Evolutionary conservation across 1,140 invertebrate species (phyloP).

Genomic region (Lineus longissimus): DNA sequence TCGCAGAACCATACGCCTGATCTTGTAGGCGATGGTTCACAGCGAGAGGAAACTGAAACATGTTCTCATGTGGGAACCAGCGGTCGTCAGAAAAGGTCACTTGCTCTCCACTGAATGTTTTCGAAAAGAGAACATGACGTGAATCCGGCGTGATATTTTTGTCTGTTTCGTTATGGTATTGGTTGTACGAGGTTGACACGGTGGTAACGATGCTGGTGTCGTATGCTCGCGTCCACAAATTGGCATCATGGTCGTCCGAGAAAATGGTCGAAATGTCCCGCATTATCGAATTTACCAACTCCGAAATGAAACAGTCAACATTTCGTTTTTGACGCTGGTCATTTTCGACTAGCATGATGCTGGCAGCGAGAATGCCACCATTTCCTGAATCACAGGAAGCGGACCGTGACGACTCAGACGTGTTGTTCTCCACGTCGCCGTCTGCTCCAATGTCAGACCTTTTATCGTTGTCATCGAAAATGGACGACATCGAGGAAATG

Average conservation of each 20-base stretch:
- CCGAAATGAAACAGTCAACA: neutral
- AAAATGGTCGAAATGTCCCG: neutral
- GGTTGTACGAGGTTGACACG: neutral
- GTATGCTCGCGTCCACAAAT: neutral
- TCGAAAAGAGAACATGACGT: neutral
- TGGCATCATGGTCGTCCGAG: neutral
- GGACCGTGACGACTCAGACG: neutral
- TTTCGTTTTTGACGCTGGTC: neutral
- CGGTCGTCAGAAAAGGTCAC: neutral
- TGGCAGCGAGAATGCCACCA: neutral
- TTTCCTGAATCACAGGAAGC: neutral
- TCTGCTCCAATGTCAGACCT: neutral
- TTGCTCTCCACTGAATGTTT: neutral
- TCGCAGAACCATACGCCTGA: neutral
- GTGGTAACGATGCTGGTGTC: neutral
- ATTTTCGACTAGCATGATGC: neutral
- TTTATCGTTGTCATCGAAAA: neutral
- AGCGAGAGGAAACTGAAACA: too few species aligned
- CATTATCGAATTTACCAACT: neutral
- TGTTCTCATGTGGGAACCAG: too few species aligned
- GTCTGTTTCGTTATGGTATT: neutral
- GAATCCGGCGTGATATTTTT: neutral
- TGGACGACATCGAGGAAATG: neutral
- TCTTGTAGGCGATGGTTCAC: neutral
- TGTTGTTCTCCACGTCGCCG: constrained; percentile 2